phyloP scores from a whole-genome alignment of 2,797 vertebrate species.

The Phoeniculus purpureus region DNA sequence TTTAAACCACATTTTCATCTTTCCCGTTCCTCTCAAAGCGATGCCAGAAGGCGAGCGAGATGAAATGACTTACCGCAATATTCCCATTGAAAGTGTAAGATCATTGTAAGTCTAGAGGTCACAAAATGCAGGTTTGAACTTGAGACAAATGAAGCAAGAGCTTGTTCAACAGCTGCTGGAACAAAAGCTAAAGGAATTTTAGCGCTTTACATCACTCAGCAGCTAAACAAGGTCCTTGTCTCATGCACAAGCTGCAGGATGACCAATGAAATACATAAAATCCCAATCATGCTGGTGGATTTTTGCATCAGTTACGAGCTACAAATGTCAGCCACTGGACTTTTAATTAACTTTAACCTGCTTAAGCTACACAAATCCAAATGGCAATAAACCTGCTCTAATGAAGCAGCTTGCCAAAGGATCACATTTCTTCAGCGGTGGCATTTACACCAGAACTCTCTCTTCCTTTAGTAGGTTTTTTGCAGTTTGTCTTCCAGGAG shows the following conservation, averaged over 20 bases:
- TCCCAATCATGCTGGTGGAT: neutral
- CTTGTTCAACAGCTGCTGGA: constrained; percentile 15
- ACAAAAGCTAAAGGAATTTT: neutral
- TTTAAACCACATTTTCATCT: neutral
- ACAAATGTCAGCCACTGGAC: neutral
- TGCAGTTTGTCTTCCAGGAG: neutral
- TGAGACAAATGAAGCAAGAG: constrained; percentile 9
- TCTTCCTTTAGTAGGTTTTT: neutral
- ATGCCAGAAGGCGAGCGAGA: neutral
- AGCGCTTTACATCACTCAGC: constrained; percentile 37
- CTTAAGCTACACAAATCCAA: neutral
- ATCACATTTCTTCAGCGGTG: neutral
- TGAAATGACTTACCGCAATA: neutral
- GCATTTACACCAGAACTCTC: neutral
- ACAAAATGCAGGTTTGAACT: neutral
- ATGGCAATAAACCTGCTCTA: neutral
- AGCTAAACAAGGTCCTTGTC: neutral
- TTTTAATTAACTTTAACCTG: neutral
- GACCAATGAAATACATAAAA: neutral
- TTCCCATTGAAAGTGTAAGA: neutral
- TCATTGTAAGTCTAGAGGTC: neutral
- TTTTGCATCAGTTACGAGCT: neutral
- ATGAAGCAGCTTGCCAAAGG: neutral
- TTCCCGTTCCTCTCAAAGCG: neutral
- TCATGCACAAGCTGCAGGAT: neutral